Conservation (phyloP, 2,797 vertebrate genomes). For the Vireo griseus region DNA sequence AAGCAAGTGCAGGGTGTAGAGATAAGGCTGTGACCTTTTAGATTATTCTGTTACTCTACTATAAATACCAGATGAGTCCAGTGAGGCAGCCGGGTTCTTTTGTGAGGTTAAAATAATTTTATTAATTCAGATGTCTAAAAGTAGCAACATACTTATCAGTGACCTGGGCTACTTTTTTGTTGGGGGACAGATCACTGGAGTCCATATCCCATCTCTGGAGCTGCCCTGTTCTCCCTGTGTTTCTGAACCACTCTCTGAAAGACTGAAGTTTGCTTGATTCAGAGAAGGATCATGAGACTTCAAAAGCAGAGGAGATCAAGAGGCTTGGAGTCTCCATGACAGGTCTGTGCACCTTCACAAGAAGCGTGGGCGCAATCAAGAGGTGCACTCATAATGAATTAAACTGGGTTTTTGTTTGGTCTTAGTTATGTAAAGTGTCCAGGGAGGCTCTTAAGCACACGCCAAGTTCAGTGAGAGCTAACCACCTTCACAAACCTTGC, state of each 20-base stretch:
- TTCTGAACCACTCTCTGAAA: not conserved
- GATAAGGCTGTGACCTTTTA: conserved; percentile 30
- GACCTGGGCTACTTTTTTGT: not conserved
- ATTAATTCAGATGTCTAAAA: conserved; percentile 5
- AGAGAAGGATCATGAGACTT: not conserved
- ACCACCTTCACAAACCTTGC: not conserved
- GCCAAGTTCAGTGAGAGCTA: not conserved
- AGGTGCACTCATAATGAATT: not conserved
- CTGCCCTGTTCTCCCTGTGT: not conserved
- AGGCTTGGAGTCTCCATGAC: not conserved
- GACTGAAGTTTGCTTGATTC: not conserved
- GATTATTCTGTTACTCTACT: not conserved
- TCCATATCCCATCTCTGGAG: not conserved
- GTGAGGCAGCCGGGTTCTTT: not conserved
- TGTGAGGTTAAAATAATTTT: conserved; percentile 12
- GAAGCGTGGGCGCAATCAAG: not conserved
- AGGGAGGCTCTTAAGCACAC: not conserved
- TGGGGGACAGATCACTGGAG: not conserved
- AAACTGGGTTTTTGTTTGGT: not conserved
- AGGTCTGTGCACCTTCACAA: not conserved
- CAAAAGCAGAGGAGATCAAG: not conserved
- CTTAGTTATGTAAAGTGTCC: not conserved
- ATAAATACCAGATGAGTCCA: not conserved
- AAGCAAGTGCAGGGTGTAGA: not conserved
- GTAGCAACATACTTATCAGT: not conserved